Base-by-base conservation (phyloP, 92 coral and sea anemone species). In the Zoanthus sansibaricus region DNA sequence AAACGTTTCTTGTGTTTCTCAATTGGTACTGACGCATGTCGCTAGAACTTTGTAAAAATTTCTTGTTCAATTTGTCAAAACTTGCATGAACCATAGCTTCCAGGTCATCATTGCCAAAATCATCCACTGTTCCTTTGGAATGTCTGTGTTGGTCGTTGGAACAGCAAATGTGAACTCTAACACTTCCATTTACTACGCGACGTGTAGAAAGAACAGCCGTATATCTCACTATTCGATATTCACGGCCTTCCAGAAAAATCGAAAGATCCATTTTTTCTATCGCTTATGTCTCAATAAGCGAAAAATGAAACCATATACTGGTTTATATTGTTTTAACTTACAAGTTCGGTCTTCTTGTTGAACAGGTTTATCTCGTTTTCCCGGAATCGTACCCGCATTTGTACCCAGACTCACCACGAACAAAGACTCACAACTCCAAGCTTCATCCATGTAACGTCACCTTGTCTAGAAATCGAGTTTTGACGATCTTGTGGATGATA, bases 31-130 rank as follows among this genome's bases (percentile, higher is more conserved):
- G 5, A 32, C 75, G 75, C 49, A 71, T 32, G 9, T 71, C 75
- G 75, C 12, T 25, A 9, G 75, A 71, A n/a, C 45, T 71, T 37
- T 31, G 75, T 71, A 71, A 37, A 71, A 71, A 71, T 32, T 7
- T 32, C n/a, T 37, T 7, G 49, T 71, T 71, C 49, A 71, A n/a
- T 37, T 14, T 32, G 51, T 37, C 9, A 71, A 71, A 71, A 17
- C 13, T 32, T 37, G 14, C 18, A 37, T 71, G 30, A 71, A 71
- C 49, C n/a, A 32, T 17, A 18, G 30, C 75, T 71, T 71, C 75
- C 51, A 71, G 18, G 9, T 32, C 18, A 25, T 71, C 48, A 10
- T 9, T 7, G 75, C 45, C 33, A 32, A 12, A n/a, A 18, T 71
- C 9, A 3, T 32, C 18, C 31, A 20, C 25, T 71, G 49, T 25